These are phyloP conservation scores for Drosophila teissieri DNA, from an alignment of 1,140 invertebrate species.

Conservation along the genomic window DNA sequence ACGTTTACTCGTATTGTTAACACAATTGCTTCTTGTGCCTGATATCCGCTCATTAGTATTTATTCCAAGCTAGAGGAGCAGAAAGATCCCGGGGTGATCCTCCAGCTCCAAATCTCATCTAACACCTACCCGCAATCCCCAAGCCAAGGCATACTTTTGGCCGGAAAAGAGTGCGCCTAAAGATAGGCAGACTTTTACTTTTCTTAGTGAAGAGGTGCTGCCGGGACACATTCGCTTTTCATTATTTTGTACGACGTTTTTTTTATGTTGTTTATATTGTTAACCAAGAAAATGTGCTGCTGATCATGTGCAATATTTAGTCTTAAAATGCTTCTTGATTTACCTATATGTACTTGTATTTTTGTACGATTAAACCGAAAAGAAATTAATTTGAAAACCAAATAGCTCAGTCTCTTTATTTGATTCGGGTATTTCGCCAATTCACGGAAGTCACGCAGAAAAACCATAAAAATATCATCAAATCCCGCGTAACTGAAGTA, in stretches of 20 bases:
- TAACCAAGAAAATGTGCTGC: slow-evolving; percentile 44
- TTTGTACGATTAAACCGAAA: slow-evolving; percentile 64
- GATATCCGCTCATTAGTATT: slow-evolving; percentile 45
- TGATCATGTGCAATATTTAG: slow-evolving; percentile 54
- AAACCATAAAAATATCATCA: slow-evolving; percentile 54
- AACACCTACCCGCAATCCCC: slow-evolving; percentile 7
- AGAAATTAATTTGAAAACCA: slow-evolving; percentile 14
- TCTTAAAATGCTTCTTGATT: slow-evolving; percentile 52
- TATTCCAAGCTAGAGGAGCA: slow-evolving; percentile 22
- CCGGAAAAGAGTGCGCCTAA: background rate
- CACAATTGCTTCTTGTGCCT: slow-evolving; percentile 45
- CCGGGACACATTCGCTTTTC: slow-evolving; percentile 26
- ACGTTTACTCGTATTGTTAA: slow-evolving; percentile 10
- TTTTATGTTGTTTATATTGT: slow-evolving; percentile 31
- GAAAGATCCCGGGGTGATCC: background rate
- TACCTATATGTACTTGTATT: slow-evolving; percentile 33
- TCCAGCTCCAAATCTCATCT: slow-evolving; percentile 1
- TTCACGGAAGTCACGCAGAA: slow-evolving; percentile 57
- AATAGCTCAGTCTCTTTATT: background rate
- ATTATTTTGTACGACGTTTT: slow-evolving; percentile 32
- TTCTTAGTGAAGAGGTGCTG: background rate
- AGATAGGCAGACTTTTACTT: slow-evolving; percentile 7
- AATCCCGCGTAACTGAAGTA: slow-evolving; percentile 32
- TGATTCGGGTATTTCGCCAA: background rate
- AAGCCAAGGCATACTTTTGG: slow-evolving; percentile 14